Evolutionary conservation across 2,888 invertebrate species (phyloP), one percentile per base, ranked within the genome.

Genomic region (Sesia apiformis): DNA sequence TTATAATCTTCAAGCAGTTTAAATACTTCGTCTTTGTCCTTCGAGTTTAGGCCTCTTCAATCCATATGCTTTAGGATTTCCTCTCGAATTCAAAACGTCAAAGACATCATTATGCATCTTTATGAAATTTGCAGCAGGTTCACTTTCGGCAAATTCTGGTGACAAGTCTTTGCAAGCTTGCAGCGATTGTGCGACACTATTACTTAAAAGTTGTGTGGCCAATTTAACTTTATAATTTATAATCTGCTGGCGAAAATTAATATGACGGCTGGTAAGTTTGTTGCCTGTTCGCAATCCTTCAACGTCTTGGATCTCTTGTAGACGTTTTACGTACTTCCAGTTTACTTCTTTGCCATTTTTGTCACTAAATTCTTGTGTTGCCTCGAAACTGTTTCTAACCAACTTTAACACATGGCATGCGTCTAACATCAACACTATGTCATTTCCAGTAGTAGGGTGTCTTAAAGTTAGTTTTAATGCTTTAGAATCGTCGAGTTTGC

Each of bases 391-490:
- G 50, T 50, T 38, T 50, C 50, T 50, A 4, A 38, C 38, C 38
- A 58, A 46, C 39, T 58, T 58, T 0, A 58, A 6, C 55, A 56
- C 55, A 39, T 55, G 56, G 39, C 49, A 57, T 3, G 52, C 49
- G 38, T 57, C 56, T 51, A 53, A 49, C 4, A 55, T 6, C 3
- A 58, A 0, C 6, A 55, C 49, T 38, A 52, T 6, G 3, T 53
- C 38, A 7, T 52, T 4, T 42, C 40, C 53, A 4, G 52, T 52
- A 6, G 52, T 41, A 38, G 55, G 56, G 6, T 57, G 57, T 49
- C 8, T 54, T n/a, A 57, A 57, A 39, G 51, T 53, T 3, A 52
- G 7, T 49, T 8, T 49, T 4, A 49, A 8, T 5, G 6, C 4
- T 57, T 57, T 54, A 4, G 54, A 40, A 6, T 54, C 41, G n/a